Evolutionary conservation across 2,113 vertebrate species (phyloP), one percentile per base, ranked within the genome.

Genomic region (Dermatemys mawii): DNA sequence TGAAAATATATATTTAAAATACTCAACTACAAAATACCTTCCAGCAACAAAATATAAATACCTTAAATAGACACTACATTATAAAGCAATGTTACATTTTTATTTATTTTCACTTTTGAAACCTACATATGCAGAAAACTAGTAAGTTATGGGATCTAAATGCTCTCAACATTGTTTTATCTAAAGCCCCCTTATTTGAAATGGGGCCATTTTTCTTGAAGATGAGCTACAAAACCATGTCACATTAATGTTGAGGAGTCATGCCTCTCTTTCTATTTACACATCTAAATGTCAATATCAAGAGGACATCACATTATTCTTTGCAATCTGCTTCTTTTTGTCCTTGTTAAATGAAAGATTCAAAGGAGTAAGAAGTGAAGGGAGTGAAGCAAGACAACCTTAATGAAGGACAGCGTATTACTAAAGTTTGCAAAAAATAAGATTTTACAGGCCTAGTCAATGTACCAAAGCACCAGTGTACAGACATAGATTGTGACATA

Each of bases 401-500:
- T 6, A 81, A 41, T 16, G n/a, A 75, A 85, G 27, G 67, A 54
- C 50, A 81, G 32, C 38, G 1, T 51, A 17, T 14, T 27, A 21
- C 1, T 67, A 54, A 26, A 82, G 26, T 57, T 82, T 32, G 38
- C 6, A 24, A 26, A 44, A 93, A 93, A 24, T 26, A 75, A 5
- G n/a, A 50, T 89, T 76, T 19, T 46, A 44, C 86, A 92, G 51
- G 29, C 11, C 57, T 2, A 24, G 44, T 4, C 29, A 75, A 63
- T 10, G 32, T 22, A 90, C 3, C 5, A 38, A 46, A 32, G 7
- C 38, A 78, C 10, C 1, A 41, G 21, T 0, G 0, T 29, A 26
- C 1, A 2, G 8, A 76, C 51, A 12, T n/a, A 84, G 8, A 75
- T 17, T 51, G 84, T 13, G 19, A 46, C 51, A 67, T 26, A n/a